Evolutionary conservation across 2,888 invertebrate species (phyloP).

Genomic region (Branchipolynoe longqiensis): DNA sequence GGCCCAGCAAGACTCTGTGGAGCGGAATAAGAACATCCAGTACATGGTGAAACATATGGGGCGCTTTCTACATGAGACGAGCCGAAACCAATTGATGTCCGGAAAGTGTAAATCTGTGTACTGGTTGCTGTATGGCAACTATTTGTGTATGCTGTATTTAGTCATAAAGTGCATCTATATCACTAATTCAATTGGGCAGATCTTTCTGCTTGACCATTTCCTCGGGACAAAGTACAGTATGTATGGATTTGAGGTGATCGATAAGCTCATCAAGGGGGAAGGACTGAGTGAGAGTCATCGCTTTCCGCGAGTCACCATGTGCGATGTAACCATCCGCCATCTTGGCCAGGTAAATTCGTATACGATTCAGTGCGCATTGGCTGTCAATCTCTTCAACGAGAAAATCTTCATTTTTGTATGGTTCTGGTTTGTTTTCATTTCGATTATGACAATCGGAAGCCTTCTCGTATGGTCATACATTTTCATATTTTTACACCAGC

Average conservation of each 20-base stretch:
- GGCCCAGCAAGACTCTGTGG: constrained; percentile 60
- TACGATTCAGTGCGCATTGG: constrained; percentile 81
- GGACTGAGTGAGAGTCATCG: constrained; percentile 76
- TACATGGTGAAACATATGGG: constrained; percentile 80
- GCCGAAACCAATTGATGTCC: constrained; percentile 76
- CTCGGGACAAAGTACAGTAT: constrained; percentile 81
- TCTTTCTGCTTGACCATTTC: constrained; percentile 82
- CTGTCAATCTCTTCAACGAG: constrained; percentile 72
- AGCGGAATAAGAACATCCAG: constrained; percentile 71
- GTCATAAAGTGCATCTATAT: constrained; percentile 81
- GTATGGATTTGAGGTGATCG: constrained; percentile 82
- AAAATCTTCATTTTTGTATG: constrained; percentile 83
- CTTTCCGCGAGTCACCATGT: constrained; percentile 81
- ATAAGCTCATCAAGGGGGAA: constrained; percentile 80
- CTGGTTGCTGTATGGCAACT: constrained; percentile 81
- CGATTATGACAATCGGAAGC: constrained; percentile 80
- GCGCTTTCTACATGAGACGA: constrained; percentile 81
- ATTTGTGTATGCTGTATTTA: constrained; percentile 82
- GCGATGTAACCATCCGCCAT: constrained; percentile 81
- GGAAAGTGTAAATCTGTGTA: constrained; percentile 73
- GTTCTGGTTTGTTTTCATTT: constrained; percentile 83
- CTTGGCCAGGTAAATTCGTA: constrained; percentile 81
- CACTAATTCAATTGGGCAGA: constrained; percentile 82
- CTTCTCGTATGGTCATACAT: constrained; percentile 80
- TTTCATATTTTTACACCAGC: constrained; percentile 36